Conservation (phyloP, 1,140 invertebrate species). For the Drosophila elegans region DNA sequence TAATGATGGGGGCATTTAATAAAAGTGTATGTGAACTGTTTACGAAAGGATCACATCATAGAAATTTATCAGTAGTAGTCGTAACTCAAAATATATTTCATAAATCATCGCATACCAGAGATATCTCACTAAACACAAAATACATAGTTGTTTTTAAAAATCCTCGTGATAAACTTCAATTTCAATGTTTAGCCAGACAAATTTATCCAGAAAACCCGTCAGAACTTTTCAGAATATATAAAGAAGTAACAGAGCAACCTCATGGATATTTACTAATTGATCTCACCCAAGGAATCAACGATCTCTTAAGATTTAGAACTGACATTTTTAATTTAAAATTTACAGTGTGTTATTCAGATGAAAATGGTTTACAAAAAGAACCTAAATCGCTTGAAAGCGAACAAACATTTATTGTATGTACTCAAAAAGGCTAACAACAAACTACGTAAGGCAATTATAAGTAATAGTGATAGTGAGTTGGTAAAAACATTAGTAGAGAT, state of each 20-base stretch:
- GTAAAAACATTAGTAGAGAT: constrained; percentile 3
- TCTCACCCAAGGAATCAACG: constrained; percentile 4
- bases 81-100: constrained; percentile 2
- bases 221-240: constrained; percentile 7
- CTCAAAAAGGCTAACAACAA: neutral
- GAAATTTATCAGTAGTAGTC: constrained; percentile 7
- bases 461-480: neutral
- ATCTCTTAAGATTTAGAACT: constrained; percentile 7
- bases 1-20: constrained; percentile 2
- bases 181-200: constrained; percentile 10
- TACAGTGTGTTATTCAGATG: constrained; percentile 1
- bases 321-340: constrained; percentile 6
- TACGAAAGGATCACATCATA: constrained; percentile 4
- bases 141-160: constrained; percentile 5
- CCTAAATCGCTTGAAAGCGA: constrained; percentile 8
- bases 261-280: constrained; percentile 17
- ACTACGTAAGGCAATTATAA: constrained; percentile 4
- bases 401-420: neutral
- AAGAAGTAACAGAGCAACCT: constrained; percentile 4
- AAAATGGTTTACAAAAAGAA: constrained; percentile 21
- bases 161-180: constrained; percentile 1
- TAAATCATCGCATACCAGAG: constrained; percentile 6
- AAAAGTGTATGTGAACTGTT: constrained; percentile 8
- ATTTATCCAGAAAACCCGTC: constrained; percentile 4
- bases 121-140: constrained; percentile 3